Base-by-base conservation (phyloP, 1,140 invertebrate species). In the Lepidurus apus region DNA sequence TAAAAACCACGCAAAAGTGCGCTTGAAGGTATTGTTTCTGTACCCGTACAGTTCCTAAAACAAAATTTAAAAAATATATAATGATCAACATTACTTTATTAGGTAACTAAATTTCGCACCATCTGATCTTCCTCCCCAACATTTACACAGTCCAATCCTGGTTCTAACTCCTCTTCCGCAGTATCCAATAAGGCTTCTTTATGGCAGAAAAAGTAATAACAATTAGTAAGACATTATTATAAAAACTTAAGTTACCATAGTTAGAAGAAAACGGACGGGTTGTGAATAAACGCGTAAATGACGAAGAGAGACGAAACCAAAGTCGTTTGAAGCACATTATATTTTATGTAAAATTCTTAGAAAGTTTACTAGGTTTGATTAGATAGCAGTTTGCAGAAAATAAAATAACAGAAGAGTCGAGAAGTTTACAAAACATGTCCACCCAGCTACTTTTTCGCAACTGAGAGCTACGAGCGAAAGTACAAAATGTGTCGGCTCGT, bases 81-180 rank as follows among this genome's bases (percentile, higher is more conserved):
- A 9, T 13, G 7, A 7, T 65, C 2, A 65, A 65, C 6, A 7
- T 3, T 11, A 13, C 17, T 65, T 65, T 17, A 7, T 7, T 65
- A 7, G 17, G 21, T 65, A 65, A 17, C 21, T 65, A 65, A 77
- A 44, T 2, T 21, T 11, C 43, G 65, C 26, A 79, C 78, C 78
- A 79, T 79, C 44, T 74, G 73, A 45, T 79, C 78, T 34, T 79
- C 78, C 17, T 79, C 73, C 6, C 78, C 78, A 8, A 44, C n/a
- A 43, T 79, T 79, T 13, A 79, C 43, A 17, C 75, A 79, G n/a
- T 53, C 65, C 24, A 44, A n/a, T 11, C n/a, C 43, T 21, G 44
- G n/a, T 13, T 26, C 26, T 9, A 42, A 21, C 17, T 65, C 53
- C 17, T 17, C 53, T 65, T 65, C 53, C 7, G 6, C 53, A 17